phyloP scores from a whole-genome alignment of 2,797 vertebrate species.

The Coilia nasus region DNA sequence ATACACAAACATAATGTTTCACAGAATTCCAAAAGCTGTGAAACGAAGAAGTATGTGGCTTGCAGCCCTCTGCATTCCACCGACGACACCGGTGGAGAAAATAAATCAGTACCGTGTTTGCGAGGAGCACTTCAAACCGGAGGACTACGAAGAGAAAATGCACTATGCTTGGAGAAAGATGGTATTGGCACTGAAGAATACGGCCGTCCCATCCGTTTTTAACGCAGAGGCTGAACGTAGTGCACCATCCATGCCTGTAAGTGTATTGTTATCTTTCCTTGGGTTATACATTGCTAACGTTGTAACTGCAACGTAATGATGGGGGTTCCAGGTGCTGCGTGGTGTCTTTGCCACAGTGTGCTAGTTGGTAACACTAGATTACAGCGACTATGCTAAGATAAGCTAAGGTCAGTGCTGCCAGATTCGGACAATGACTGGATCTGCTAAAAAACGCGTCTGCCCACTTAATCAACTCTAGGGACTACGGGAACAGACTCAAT shows the following conservation, averaged over 20 bases:
- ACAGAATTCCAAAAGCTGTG: not conserved
- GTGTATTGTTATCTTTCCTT: not conserved
- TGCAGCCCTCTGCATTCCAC: not conserved
- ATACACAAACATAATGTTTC: not conserved
- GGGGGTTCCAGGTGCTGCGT: too few species aligned
- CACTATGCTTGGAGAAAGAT: not conserved
- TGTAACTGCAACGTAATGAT: not conserved
- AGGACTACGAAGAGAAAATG: not conserved
- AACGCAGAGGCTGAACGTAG: not conserved
- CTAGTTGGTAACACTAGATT: too few species aligned
- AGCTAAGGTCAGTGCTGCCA: too few species aligned
- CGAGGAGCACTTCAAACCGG: not conserved
- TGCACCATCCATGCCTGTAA: constrained; percentile 1
- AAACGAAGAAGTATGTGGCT: not conserved
- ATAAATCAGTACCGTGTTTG: not conserved
- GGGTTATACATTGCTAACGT: not conserved
- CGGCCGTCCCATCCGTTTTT: not conserved
- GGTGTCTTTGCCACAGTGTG: too few species aligned
- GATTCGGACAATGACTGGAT: too few species aligned
- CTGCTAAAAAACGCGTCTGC: too few species aligned
- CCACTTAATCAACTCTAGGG: too few species aligned
- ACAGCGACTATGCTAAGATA: too few species aligned
- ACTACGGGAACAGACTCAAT: too few species aligned
- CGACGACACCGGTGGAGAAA: not conserved
- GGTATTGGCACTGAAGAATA: not conserved